Conservation (phyloP, 2,113 vertebrate species). For the Dromaius novaehollandiae region DNA sequence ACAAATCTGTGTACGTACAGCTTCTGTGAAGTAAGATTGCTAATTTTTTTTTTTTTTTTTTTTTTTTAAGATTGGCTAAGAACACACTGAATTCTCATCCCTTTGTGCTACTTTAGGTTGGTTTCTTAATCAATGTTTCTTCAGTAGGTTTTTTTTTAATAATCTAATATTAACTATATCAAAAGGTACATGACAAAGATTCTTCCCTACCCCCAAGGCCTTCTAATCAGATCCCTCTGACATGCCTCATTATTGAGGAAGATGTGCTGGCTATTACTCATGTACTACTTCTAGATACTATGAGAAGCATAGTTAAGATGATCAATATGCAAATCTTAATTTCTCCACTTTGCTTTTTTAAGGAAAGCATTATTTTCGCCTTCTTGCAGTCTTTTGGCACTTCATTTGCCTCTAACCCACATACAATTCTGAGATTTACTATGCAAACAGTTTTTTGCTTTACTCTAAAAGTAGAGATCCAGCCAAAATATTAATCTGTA, state of each 20-base stretch:
- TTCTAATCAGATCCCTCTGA: neutral
- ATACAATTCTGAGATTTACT: neutral
- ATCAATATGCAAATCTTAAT: neutral
- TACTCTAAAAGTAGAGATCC: no score
- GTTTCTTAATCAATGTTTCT: neutral
- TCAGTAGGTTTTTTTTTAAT: neutral
- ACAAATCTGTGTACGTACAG: rapidly evolving
- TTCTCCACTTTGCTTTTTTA: neutral
- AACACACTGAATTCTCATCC: neutral
- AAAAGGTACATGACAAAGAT: neutral
- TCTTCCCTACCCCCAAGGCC: neutral
- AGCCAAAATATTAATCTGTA: neutral
- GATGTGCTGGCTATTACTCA: neutral
- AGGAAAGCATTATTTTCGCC: neutral
- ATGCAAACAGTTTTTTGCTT: neutral
- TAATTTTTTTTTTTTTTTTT: neutral
- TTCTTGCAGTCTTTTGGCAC: neutral
- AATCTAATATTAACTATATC: neutral
- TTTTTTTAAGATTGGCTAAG: neutral
- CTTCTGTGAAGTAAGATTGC: neutral
- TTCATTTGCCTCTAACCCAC: neutral
- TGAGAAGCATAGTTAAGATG: neutral
- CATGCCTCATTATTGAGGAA: neutral
- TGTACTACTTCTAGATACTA: neutral
- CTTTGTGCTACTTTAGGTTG: neutral